These are phyloP conservation scores for Cryptus armator DNA, from an alignment of 2,888 invertebrate genomes.

Conservation along the genomic window DNA sequence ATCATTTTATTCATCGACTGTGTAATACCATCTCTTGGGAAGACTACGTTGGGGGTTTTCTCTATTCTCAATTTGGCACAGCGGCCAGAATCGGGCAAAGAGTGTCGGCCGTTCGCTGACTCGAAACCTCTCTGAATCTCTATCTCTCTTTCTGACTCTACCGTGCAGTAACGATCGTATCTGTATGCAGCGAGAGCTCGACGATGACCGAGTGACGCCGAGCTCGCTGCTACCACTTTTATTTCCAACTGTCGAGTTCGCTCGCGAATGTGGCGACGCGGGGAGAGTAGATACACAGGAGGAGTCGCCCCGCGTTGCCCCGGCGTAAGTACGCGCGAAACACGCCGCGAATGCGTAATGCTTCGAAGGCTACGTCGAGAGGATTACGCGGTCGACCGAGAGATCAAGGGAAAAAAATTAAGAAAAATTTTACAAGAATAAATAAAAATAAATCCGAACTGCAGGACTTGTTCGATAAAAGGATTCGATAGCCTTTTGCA, in stretches of 20 bases:
- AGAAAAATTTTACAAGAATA: slow-evolving; percentile 5
- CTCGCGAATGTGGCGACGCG: neutral
- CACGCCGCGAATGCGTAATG: slow-evolving; percentile 69
- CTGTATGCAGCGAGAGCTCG: slow-evolving; percentile 61
- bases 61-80: slow-evolving; percentile 68
- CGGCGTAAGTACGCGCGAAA: slow-evolving; percentile 42
- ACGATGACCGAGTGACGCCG: slow-evolving; percentile 66
- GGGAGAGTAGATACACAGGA: slow-evolving; percentile 6
- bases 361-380: slow-evolving; percentile 64
- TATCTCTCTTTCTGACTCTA: neutral
- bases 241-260: slow-evolving; percentile 19
- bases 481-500: slow-evolving; percentile 58
- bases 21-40: neutral
- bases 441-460: slow-evolving; percentile 25
- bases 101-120: slow-evolving; percentile 14
- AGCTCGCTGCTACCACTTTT: slow-evolving; percentile 46
- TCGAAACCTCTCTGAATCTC: slow-evolving; percentile 9
- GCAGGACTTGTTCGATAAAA: slow-evolving; percentile 59
- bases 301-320: slow-evolving; percentile 29
- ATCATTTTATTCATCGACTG: neutral
- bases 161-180: slow-evolving; percentile 60
- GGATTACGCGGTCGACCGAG: slow-evolving; percentile 60
- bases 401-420: slow-evolving; percentile 44
- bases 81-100: slow-evolving; percentile 61
- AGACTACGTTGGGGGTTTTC: slow-evolving; percentile 20